These are phyloP conservation scores for Acropora tenuis DNA, from an alignment of 64 coral and sea anemone genomes.

Conservation along the genomic window DNA sequence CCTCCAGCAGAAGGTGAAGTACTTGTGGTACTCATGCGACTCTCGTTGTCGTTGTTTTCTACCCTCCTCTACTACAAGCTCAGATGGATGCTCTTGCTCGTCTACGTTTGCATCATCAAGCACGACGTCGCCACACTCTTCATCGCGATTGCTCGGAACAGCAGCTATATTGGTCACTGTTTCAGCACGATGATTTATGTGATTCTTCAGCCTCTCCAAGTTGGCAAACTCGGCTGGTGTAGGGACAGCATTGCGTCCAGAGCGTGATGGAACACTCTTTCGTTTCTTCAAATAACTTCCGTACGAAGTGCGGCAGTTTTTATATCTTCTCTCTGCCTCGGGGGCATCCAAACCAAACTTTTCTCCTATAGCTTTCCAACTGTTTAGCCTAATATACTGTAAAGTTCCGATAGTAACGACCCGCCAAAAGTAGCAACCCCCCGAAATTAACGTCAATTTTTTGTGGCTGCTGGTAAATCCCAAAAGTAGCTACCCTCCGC, in stretches of 20 bases:
- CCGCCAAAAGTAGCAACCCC: too few species aligned
- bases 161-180: background rate
- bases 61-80: background rate
- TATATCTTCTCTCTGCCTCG: background rate
- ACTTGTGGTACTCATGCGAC: background rate
- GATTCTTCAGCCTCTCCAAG: background rate
- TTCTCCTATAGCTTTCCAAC: background rate
- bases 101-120: background rate
- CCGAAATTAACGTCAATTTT: too few species aligned
- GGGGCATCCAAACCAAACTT: background rate
- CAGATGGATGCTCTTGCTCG: background rate
- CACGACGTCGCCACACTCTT: background rate
- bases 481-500: too few species aligned
- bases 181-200: background rate
- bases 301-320: too few species aligned
- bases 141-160: background rate
- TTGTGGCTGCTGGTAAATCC: too few species aligned
- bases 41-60: background rate
- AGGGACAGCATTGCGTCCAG: background rate
- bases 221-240: background rate
- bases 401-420: too few species aligned
- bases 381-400: background rate
- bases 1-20: background rate
- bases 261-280: background rate
- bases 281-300: background rate